Evolutionary conservation across 2,797 vertebrate species (phyloP).

Genomic region (Paratrypauchen microcephalus): DNA sequence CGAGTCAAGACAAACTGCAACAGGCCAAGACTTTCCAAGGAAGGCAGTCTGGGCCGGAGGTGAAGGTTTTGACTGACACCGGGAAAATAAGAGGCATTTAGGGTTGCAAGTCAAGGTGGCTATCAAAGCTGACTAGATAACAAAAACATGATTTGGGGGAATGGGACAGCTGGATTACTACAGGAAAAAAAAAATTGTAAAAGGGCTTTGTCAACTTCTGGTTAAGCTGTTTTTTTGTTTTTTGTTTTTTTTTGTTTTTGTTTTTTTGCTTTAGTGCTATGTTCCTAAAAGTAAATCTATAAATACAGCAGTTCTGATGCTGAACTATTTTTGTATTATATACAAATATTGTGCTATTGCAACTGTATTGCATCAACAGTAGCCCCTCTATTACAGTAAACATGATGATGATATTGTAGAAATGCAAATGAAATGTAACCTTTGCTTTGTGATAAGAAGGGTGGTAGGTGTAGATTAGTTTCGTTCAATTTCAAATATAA

Average conservation of each 20-base stretch:
- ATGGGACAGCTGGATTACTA: background rate
- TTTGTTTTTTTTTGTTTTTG: too few species aligned
- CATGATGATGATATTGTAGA: background rate
- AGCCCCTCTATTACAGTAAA: background rate
- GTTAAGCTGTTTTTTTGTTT: background rate
- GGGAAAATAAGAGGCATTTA: conserved; percentile 22
- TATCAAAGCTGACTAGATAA: conserved; percentile 35
- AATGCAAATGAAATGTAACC: too few species aligned
- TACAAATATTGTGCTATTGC: too few species aligned
- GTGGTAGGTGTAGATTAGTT: too few species aligned
- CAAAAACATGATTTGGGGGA: background rate
- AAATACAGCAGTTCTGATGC: background rate
- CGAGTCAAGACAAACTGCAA: conserved; percentile 70
- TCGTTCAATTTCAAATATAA: too few species aligned
- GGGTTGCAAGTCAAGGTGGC: conserved; percentile 20
- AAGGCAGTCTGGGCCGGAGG: conserved; percentile 61
- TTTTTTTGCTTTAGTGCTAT: background rate
- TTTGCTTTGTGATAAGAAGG: too few species aligned
- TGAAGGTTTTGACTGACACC: conserved; percentile 63
- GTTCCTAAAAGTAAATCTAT: background rate
- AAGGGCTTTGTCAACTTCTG: background rate
- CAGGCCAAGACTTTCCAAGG: conserved; percentile 69
- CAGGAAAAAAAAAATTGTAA: background rate
- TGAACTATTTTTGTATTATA: too few species aligned
- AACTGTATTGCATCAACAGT: too few species aligned